Percentiles rank a stretch among this genome's conserved stretches.
These are phyloP conservation scores for Formica aserva DNA, from an alignment of 2,888 invertebrate species.

Conservation along the genomic window DNA sequence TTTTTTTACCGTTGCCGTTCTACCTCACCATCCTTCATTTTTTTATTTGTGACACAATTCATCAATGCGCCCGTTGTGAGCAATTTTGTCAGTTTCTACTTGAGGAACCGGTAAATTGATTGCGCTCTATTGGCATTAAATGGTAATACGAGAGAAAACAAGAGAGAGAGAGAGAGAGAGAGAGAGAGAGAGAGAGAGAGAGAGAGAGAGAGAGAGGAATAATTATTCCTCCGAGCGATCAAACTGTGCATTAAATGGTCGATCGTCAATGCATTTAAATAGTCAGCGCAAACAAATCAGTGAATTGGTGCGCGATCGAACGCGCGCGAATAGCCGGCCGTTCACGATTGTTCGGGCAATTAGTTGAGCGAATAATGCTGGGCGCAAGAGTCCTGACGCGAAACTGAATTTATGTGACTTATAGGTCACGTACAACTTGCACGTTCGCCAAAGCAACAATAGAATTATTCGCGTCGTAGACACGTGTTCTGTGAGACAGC, in stretches of 20 bases:
- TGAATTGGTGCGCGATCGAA: slow-evolving; percentile 33
- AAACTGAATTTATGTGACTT: slow-evolving; percentile 58
- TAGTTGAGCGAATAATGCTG: slow-evolving; percentile 57
- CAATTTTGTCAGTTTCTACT: background rate
- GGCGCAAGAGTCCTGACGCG: slow-evolving; percentile 29
- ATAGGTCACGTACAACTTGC: slow-evolving; percentile 54
- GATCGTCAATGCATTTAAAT: slow-evolving; percentile 30
- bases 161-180: background rate
- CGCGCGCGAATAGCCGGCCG: slow-evolving; percentile 12
- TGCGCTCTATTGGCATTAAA: background rate
- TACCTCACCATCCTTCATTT: background rate
- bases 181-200: background rate
- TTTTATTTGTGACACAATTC: background rate
- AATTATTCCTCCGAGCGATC: slow-evolving; percentile 17
- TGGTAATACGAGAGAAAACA: background rate
- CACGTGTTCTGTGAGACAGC: slow-evolving; percentile 37
- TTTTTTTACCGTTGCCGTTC: background rate
- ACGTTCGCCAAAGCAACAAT: slow-evolving; percentile 59
- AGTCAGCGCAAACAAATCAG: slow-evolving; percentile 35
- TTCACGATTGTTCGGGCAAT: slow-evolving; percentile 56
- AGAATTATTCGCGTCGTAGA: slow-evolving; percentile 56
- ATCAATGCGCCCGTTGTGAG: background rate
- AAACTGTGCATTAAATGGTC: slow-evolving; percentile 13
- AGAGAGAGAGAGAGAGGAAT: background rate
- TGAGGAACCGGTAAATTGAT: background rate